A percentile compares a stretch with the other conserved stretches of the same genome.
These are phyloP conservation scores for Cydia splendana DNA, from an alignment of 1,140 invertebrate species.

Conservation along the genomic window DNA sequence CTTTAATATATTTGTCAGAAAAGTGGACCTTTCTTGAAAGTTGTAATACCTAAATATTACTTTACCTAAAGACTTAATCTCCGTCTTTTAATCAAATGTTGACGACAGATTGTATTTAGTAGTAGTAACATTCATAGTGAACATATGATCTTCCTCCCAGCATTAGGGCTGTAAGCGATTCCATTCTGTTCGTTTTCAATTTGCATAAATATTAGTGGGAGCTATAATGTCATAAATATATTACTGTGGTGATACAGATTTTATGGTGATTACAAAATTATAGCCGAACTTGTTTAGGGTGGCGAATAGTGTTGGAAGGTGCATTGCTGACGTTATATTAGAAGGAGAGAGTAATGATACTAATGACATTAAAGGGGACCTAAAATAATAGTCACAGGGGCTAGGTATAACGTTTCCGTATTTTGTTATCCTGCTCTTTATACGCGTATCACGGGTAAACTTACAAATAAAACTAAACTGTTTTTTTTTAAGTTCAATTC, in stretches of 20 bases:
- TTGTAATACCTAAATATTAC: too few species aligned
- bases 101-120: background rate
- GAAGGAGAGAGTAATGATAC: background rate
- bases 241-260: slow-evolving; percentile 77
- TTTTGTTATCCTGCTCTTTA: too few species aligned
- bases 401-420: too few species aligned
- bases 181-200: slow-evolving; percentile 76
- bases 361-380: background rate
- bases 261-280: slow-evolving; percentile 78
- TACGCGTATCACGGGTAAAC: too few species aligned
- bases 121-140: background rate
- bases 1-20: too few species aligned
- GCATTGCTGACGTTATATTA: background rate
- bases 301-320: slow-evolving; percentile 39
- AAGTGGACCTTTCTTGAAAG: too few species aligned
- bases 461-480: too few species aligned
- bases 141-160: slow-evolving; percentile 36
- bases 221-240: slow-evolving; percentile 77
- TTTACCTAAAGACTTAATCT: too few species aligned
- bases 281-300: slow-evolving; percentile 50
- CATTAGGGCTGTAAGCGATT: slow-evolving; percentile 72
- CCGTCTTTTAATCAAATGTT: too few species aligned
- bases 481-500: too few species aligned
- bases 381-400: background rate
- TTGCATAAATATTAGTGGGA: slow-evolving; percentile 79